Conservation (phyloP, 2,797 vertebrate species). For the Tadarida brasiliensis region DNA sequence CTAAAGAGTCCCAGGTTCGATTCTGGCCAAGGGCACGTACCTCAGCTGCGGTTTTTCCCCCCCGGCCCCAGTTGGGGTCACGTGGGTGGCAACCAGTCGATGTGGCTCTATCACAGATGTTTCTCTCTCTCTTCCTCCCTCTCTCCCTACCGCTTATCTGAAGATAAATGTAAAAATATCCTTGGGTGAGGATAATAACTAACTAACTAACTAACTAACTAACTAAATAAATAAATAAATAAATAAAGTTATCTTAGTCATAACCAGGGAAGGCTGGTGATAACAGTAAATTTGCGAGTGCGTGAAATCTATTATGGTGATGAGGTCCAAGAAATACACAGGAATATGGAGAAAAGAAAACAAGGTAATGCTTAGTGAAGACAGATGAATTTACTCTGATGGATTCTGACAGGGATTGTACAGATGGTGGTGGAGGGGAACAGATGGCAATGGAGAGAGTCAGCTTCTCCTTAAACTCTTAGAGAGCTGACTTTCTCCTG, state of each 20-base stretch:
- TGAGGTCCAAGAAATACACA: conserved; percentile 4
- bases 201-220: too few species aligned
- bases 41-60: too few species aligned
- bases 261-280: background rate
- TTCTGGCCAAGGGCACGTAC: too few species aligned
- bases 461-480: background rate
- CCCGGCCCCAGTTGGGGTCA: too few species aligned
- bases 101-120: too few species aligned
- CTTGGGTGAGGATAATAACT: too few species aligned
- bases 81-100: too few species aligned
- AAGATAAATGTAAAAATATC: too few species aligned
- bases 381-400: conserved; percentile 15
- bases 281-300: background rate
- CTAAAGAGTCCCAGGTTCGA: too few species aligned
- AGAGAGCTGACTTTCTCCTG: conserved; percentile 43
- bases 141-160: too few species aligned
- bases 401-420: background rate
- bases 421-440: background rate
- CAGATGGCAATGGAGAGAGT: background rate
- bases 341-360: background rate
- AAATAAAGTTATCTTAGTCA: background rate
- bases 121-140: too few species aligned
- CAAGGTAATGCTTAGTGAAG: background rate
- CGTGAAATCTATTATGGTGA: background rate
- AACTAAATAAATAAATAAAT: too few species aligned